phyloP scores from a whole-genome alignment of 2,888 invertebrate species.

The Sesia bembeciformis region DNA sequence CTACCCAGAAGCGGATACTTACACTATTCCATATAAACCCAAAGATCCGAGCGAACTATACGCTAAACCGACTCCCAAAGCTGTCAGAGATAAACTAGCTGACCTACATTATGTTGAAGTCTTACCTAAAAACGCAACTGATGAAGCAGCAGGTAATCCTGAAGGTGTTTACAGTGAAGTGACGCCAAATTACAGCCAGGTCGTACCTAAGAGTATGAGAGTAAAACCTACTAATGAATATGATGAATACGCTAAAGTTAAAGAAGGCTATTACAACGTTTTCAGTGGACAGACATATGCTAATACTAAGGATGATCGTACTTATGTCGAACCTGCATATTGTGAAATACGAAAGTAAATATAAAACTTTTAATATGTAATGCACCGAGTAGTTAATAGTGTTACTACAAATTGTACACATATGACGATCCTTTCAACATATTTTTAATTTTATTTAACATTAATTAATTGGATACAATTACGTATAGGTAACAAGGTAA shows the following conservation, averaged over 20 bases:
- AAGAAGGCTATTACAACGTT: neutral
- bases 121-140: neutral
- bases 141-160: neutral
- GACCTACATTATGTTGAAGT: neutral
- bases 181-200: neutral
- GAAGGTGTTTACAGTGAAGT: neutral
- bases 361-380: neutral
- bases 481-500: no score
- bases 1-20: neutral
- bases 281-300: neutral
- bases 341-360: neutral
- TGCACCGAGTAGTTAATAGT: no score
- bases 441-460: no score
- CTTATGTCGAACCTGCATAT: neutral
- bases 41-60: conserved; percentile 6
- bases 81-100: conserved; percentile 1
- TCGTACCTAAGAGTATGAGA: no score
- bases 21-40: conserved; percentile 3
- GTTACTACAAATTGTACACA: no score
- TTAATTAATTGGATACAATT: no score
- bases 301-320: neutral
- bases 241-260: neutral
- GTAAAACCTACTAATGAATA: neutral
- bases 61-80: conserved; percentile 8
- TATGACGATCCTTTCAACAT: no score